Conservation (phyloP, 30 jellyfish, hydroid and myxozoan genomes). For the Mastigias papua region DNA sequence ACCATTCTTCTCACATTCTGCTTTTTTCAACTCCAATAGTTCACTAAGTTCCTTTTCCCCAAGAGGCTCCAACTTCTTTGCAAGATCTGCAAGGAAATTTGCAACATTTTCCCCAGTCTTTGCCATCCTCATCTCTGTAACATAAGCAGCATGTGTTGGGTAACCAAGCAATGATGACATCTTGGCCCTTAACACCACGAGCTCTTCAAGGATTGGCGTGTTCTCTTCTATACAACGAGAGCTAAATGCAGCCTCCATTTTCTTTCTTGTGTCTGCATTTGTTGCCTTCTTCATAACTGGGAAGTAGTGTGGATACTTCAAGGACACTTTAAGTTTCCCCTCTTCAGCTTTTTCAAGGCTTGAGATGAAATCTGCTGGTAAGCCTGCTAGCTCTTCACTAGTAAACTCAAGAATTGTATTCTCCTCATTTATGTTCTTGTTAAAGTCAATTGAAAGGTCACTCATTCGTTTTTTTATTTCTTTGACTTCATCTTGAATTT, state of each 20-base stretch:
- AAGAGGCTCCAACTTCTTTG: conserved; percentile 66
- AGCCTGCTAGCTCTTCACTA: conserved; percentile 77
- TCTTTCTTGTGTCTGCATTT: conserved; percentile 80
- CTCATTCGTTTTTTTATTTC: conserved; percentile 85
- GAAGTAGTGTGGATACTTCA: conserved; percentile 93
- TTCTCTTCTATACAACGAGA: conserved; percentile 86
- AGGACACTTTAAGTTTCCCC: conserved; percentile 74
- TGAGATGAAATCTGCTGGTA: conserved; percentile 80
- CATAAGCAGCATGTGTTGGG: conserved; percentile 90
- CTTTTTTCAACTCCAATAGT: conserved; percentile 74
- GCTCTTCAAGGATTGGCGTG: conserved; percentile 88
- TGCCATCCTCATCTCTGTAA: conserved; percentile 96
- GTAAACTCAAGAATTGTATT: conserved; percentile 85
- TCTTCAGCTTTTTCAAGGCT: conserved; percentile 83
- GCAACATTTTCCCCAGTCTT: conserved; percentile 88
- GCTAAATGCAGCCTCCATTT: conserved; percentile 84
- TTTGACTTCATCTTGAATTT: conserved; percentile 75
- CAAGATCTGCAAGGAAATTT: conserved; percentile 75
- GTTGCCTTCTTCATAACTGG: conserved; percentile 86
- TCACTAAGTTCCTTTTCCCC: conserved; percentile 78
- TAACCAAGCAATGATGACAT: conserved; percentile 83
- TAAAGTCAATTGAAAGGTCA: conserved; percentile 90
- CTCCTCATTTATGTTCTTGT: conserved; percentile 85
- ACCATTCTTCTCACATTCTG: conserved; percentile 79
- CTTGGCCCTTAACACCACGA: conserved; percentile 81